These are phyloP conservation scores for Upupa epops DNA, from an alignment of 2,113 vertebrate species.

Conservation along the genomic window DNA sequence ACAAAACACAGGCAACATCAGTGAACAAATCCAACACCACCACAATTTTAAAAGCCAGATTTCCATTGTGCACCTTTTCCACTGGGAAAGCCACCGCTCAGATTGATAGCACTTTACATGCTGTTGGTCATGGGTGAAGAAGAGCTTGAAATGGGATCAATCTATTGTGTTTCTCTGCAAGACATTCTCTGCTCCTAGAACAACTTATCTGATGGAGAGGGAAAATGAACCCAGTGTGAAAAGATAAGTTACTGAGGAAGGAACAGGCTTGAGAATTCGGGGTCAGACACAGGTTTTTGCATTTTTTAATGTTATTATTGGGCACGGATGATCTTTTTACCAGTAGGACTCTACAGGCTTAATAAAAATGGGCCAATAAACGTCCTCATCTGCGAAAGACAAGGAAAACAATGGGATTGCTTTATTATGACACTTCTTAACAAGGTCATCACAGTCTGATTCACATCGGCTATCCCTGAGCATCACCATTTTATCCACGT, in stretches of 20 bases:
- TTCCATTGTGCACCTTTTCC: slow-evolving; percentile 20
- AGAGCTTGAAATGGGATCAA: slow-evolving; percentile 9
- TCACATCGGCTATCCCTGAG: background rate
- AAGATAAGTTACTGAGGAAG: background rate
- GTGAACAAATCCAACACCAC: background rate
- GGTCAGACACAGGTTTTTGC: background rate
- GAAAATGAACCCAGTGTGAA: background rate
- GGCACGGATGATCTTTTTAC: background rate
- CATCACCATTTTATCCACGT: background rate
- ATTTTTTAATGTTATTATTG: background rate
- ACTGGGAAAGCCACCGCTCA: background rate
- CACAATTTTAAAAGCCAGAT: background rate
- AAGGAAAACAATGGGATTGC: background rate
- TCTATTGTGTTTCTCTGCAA: slow-evolving; percentile 33
- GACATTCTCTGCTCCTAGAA: background rate
- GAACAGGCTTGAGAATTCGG: background rate
- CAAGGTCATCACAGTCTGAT: background rate
- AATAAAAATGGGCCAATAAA: background rate
- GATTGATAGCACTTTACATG: slow-evolving; percentile 1
- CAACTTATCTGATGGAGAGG: background rate
- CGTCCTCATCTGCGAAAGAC: background rate
- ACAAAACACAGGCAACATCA: background rate
- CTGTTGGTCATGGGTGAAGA: background rate
- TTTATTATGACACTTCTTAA: background rate
- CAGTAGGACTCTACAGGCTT: background rate